Evolutionary conservation across 2,888 invertebrate species (phyloP).

Genomic region (Trissolcus brochymenae): DNA sequence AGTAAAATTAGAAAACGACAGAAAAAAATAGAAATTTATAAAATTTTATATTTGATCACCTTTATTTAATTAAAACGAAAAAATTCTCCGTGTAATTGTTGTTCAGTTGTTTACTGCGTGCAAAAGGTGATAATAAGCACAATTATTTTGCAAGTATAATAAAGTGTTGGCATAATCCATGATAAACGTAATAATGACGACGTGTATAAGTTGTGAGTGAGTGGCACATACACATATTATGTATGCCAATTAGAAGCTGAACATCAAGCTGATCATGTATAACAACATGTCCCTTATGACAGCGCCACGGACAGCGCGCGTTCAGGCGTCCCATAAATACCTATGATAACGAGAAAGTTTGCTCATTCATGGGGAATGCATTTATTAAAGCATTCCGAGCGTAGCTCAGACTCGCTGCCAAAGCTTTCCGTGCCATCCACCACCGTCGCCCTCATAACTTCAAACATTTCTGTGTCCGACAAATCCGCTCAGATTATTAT

Average conservation of each 20-base stretch:
- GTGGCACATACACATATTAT: constrained; percentile 44
- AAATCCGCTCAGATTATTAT: constrained; percentile 61
- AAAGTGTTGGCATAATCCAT: constrained; percentile 49
- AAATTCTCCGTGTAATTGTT: too few relatives aligned
- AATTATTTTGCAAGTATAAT: constrained; percentile 53
- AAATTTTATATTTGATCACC: too few relatives aligned
- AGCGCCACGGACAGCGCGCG: constrained; percentile 16
- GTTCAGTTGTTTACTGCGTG: constrained; percentile 30
- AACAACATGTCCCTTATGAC: constrained; percentile 57
- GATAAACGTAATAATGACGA: constrained; percentile 41
- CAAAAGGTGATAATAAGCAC: constrained; percentile 35
- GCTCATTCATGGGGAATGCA: constrained; percentile 65
- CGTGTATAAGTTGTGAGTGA: constrained; percentile 32
- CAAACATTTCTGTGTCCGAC: constrained; percentile 48
- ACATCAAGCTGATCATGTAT: constrained; percentile 50
- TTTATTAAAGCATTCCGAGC: constrained; percentile 66
- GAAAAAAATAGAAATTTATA: too few relatives aligned
- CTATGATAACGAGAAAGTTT: constrained; percentile 65
- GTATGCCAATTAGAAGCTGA: constrained; percentile 48
- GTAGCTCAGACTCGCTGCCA: constrained; percentile 60
- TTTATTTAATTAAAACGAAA: too few relatives aligned
- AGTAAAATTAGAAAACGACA: too few relatives aligned
- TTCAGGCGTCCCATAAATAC: constrained; percentile 48
- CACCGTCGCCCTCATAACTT: constrained; percentile 56
- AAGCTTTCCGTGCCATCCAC: constrained; percentile 51